phyloP scores from a whole-genome alignment of 2,888 invertebrate genomes.

The Cylloceria caligata region DNA sequence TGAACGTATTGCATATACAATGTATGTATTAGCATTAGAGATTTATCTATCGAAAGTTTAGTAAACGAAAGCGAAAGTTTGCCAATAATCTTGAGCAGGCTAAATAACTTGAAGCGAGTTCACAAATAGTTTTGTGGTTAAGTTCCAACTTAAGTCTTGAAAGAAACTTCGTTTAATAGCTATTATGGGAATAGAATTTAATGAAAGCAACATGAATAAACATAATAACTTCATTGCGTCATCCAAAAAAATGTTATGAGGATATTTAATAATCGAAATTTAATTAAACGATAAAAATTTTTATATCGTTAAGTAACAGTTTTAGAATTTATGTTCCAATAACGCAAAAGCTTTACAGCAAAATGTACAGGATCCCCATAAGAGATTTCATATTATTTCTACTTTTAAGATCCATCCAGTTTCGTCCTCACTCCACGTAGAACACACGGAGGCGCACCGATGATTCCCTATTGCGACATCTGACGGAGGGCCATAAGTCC shows the following conservation, averaged over 20 bases:
- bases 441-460: not conserved
- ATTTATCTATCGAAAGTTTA: not conserved
- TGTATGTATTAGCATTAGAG: too few species aligned
- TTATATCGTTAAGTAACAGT: too few species aligned
- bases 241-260: too few species aligned
- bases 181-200: not conserved
- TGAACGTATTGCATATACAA: too few species aligned
- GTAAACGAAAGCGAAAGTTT: not conserved
- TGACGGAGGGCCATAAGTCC: conserved; percentile 51
- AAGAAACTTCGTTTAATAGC: not conserved
- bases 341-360: too few species aligned
- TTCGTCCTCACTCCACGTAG: not conserved
- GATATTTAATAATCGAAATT: too few species aligned
- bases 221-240: not conserved
- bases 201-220: not conserved
- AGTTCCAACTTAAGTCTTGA: not conserved
- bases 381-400: too few species aligned
- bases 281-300: too few species aligned
- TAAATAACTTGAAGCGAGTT: not conserved
- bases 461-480: conserved; percentile 65
- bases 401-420: too few species aligned
- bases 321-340: too few species aligned
- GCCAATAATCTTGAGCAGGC: not conserved
- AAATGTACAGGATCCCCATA: too few species aligned
- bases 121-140: not conserved